Conservation (phyloP, 2,888 invertebrate genomes). For the Lasioglossum lativentre region DNA sequence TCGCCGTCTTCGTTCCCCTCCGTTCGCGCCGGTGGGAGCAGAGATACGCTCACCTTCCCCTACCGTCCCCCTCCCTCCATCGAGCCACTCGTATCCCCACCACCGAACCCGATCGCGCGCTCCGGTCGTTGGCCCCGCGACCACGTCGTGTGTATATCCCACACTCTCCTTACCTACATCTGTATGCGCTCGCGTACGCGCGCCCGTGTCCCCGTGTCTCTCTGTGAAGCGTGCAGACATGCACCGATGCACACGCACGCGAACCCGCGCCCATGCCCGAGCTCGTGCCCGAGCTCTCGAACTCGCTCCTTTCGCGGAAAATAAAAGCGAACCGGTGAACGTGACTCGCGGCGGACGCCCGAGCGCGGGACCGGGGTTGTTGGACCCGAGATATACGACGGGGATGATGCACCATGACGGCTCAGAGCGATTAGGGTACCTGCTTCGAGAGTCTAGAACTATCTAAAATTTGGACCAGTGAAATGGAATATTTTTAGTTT, state of each 20-base stretch:
- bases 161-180: constrained; percentile 72
- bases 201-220: constrained; percentile 57
- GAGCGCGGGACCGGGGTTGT: constrained; percentile 2
- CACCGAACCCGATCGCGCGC: constrained; percentile 77
- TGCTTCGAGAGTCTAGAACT: neutral
- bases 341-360: constrained; percentile 42
- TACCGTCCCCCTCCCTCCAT: constrained; percentile 47
- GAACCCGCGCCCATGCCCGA: constrained; percentile 18
- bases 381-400: constrained; percentile 22
- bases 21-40: constrained; percentile 58
- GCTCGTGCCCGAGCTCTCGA: constrained; percentile 18
- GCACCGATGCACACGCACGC: constrained; percentile 49
- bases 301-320: constrained; percentile 69
- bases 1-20: constrained; percentile 28
- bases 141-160: constrained; percentile 73
- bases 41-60: constrained; percentile 70
- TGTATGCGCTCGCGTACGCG: constrained; percentile 30
- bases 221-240: constrained; percentile 70
- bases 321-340: constrained; percentile 70
- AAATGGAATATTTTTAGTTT: neutral
- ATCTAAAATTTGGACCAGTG: neutral
- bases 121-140: constrained; percentile 83
- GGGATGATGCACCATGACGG: constrained; percentile 5
- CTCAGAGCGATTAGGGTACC: neutral
- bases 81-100: constrained; percentile 36